phyloP scores from a whole-genome alignment of 2,888 invertebrate genomes.

The Himalopsyche anomala region DNA sequence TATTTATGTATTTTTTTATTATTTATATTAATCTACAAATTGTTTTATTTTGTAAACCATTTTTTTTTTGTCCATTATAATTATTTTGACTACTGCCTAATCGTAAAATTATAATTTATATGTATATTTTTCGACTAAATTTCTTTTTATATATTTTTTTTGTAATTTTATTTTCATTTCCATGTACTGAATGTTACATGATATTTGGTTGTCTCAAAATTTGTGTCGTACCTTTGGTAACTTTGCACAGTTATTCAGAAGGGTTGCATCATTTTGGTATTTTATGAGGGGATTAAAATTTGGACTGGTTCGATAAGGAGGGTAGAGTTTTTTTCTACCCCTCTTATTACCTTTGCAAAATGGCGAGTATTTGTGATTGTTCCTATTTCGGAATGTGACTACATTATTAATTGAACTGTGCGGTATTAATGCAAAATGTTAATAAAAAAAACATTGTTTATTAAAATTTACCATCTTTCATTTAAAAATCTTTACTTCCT shows the following conservation, averaged over 20 bases:
- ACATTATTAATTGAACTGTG: conserved; percentile 63
- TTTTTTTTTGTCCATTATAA: conserved; percentile 45
- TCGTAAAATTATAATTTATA: neutral
- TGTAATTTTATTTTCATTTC: conserved; percentile 48
- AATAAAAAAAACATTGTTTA: conserved; percentile 78
- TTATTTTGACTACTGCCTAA: conserved; percentile 30
- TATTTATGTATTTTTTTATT: conserved; percentile 35
- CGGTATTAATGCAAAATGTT: conserved; percentile 73
- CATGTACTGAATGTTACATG: conserved; percentile 60
- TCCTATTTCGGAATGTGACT: conserved; percentile 63
- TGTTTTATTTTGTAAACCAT: conserved; percentile 43
- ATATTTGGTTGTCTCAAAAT: conserved; percentile 12
- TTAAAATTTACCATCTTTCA: conserved; percentile 71
- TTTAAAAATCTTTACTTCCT: neutral
- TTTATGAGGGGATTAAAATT: conserved; percentile 40
- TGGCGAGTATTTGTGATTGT: conserved; percentile 61
- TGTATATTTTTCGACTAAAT: conserved; percentile 34
- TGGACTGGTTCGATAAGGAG: conserved; percentile 26
- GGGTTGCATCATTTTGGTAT: conserved; percentile 41
- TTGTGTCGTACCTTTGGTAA: conserved; percentile 15
- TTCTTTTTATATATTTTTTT: conserved; percentile 43
- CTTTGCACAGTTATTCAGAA: conserved; percentile 11
- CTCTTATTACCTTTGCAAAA: neutral
- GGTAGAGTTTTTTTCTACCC: conserved; percentile 40
- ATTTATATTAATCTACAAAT: conserved; percentile 47